These are phyloP conservation scores for Macrosteles quadrilineatus DNA, from an alignment of 1,140 invertebrate genomes.

Conservation along the genomic window DNA sequence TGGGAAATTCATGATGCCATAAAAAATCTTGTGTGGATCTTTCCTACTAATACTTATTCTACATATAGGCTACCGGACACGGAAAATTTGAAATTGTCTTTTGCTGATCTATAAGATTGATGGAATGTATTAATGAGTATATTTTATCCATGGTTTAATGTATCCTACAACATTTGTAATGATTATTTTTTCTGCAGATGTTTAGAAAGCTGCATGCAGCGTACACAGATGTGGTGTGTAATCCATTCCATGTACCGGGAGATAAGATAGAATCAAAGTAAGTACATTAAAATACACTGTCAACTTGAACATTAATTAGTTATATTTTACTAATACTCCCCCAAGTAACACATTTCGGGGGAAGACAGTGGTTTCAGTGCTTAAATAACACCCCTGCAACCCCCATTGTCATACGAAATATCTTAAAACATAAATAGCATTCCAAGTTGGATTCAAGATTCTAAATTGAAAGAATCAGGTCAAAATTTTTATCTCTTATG, in stretches of 20 bases:
- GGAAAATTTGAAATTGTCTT: too few relatives aligned
- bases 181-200: constrained; percentile 61
- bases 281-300: constrained; percentile 45
- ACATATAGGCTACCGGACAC: too few relatives aligned
- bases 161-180: constrained; percentile 14
- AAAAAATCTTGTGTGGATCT: too few relatives aligned
- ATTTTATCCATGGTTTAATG: background rate
- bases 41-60: too few relatives aligned
- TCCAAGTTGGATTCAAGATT: background rate
- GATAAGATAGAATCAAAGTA: constrained; percentile 80
- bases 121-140: constrained; percentile 19
- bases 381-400: background rate
- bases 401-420: background rate
- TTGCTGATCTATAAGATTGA: too few relatives aligned
- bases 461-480: background rate
- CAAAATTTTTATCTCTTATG: too few relatives aligned
- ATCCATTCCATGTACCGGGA: constrained; percentile 92
- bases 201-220: constrained; percentile 87
- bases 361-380: background rate
- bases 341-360: background rate
- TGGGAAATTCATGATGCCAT: too few relatives aligned
- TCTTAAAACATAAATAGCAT: background rate
- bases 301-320: background rate
- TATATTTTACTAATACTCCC: constrained; percentile 21
- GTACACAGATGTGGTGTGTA: constrained; percentile 91